phyloP scores from a whole-genome alignment of 2,113 vertebrate species.

The Anolis sagrei region DNA sequence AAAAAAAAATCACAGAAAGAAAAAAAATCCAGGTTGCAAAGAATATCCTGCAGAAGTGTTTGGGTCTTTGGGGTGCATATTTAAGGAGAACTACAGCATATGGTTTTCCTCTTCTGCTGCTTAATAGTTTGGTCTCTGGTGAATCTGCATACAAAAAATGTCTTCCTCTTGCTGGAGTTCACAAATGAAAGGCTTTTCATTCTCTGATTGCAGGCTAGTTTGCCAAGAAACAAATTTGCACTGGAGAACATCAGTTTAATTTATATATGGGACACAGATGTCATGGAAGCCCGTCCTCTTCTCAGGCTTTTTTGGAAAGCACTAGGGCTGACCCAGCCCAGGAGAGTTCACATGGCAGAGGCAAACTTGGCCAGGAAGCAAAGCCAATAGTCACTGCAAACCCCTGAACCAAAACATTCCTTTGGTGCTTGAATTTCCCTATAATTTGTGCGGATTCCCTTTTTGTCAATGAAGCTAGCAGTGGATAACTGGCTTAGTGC shows the following conservation, averaged over 20 bases:
- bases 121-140: slow-evolving; percentile 81
- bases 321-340: slow-evolving; percentile 76
- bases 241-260: slow-evolving; percentile 86
- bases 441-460: slow-evolving; percentile 82
- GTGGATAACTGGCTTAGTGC: slow-evolving; percentile 75
- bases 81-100: slow-evolving; percentile 65
- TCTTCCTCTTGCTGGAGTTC: slow-evolving; percentile 78
- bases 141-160: slow-evolving; percentile 80
- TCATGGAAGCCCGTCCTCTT: slow-evolving; percentile 81
- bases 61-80: slow-evolving; percentile 49
- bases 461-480: slow-evolving; percentile 83
- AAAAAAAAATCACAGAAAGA: background rate
- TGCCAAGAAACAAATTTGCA: slow-evolving; percentile 84
- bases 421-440: slow-evolving; percentile 79
- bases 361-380: slow-evolving; percentile 74
- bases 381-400: slow-evolving; percentile 81
- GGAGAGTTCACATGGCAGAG: slow-evolving; percentile 79
- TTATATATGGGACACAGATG: slow-evolving; percentile 88
- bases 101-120: slow-evolving; percentile 80
- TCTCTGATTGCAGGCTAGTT: slow-evolving; percentile 79
- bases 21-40: background rate
- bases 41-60: background rate
- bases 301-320: slow-evolving; percentile 77
- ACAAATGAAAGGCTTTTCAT: slow-evolving; percentile 83
- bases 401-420: slow-evolving; percentile 83